Evolutionary conservation across 2,797 vertebrate species (phyloP), one percentile per base, ranked within the genome.

Genomic region (Iguana delicatissima): DNA sequence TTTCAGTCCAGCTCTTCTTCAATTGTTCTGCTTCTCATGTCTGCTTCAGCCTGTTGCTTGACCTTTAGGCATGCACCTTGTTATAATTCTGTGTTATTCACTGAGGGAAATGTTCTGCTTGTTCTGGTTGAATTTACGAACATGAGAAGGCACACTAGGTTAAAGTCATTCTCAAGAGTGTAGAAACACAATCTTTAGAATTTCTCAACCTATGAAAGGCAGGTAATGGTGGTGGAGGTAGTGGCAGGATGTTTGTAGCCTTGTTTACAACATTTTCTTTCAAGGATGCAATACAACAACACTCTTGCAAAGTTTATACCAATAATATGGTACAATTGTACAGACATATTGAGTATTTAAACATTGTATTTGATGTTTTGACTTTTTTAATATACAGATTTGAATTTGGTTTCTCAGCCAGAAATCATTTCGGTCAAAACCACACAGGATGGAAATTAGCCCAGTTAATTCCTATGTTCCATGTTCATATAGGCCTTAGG

Each of bases 11-110:
- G 86, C 74, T 77, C 86, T 92, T 91, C 92, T 57, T 29, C 95
- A 80, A 96, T 96, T 97, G 86, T 94, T 96, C 93, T 91, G 79
- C 73, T 32, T 94, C 88, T 95, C 89, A 87, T 90, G 74, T 94
- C 94, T 94, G 80, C 93, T 94, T 95, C 91, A 93, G 88, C 83
- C 93, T 46, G 0, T 90, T 91, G 32, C 92, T 91, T 92, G 32
- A 88, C 88, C 85, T 84, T 92, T 91, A 52, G 29, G 73, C 83
- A 85, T 92, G 55, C 64, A 88, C n/a, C 89, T 92, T 42, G 73
- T 2, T 55, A 7, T 90, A 90, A 89, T 77, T 93, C 77, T 85
- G 12, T 86, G 80, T 93, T 64, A 89, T 7, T 35, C 84, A 79
- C 69, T 57, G 12, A 72, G n/a, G n/a, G 29, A 82, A 92, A 92